These are phyloP conservation scores for Laothoe populi DNA, from an alignment of 2,888 invertebrate genomes.

Conservation along the genomic window DNA sequence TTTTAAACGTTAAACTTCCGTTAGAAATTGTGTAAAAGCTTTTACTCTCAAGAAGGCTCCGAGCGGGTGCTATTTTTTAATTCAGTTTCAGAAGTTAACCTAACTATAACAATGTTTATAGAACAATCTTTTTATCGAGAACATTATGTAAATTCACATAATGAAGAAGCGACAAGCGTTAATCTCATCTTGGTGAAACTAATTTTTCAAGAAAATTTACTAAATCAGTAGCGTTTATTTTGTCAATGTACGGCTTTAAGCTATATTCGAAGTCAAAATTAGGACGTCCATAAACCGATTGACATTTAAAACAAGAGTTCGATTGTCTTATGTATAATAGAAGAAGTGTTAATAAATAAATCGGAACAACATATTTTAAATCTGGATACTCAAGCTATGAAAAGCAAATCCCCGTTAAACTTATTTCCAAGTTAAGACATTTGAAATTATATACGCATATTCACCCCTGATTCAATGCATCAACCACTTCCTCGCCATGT, in stretches of 20 bases:
- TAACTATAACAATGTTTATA: background rate
- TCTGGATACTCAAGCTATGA: too few relatives aligned
- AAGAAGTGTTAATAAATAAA: too few relatives aligned
- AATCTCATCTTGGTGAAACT: background rate
- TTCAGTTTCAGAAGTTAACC: background rate
- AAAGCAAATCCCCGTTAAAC: too few relatives aligned
- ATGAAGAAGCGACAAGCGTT: background rate
- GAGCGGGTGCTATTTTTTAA: constrained; percentile 8
- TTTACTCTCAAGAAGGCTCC: constrained; percentile 19
- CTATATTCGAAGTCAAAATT: too few relatives aligned
- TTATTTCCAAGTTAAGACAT: too few relatives aligned
- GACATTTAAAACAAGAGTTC: too few relatives aligned
- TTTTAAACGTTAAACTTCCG: constrained; percentile 27
- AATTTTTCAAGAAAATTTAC: background rate
- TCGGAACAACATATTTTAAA: too few relatives aligned
- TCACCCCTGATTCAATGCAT: background rate
- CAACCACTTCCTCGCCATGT: background rate
- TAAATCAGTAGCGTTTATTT: too few relatives aligned
- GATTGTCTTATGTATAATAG: too few relatives aligned
- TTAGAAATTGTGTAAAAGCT: constrained; percentile 25
- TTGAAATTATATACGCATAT: background rate
- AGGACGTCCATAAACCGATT: too few relatives aligned
- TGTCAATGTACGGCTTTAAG: too few relatives aligned
- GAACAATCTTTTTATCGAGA: background rate
- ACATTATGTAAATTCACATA: background rate